Conservation (phyloP, 2,113 vertebrate genomes). For the Tychaedon coryphoeus region DNA sequence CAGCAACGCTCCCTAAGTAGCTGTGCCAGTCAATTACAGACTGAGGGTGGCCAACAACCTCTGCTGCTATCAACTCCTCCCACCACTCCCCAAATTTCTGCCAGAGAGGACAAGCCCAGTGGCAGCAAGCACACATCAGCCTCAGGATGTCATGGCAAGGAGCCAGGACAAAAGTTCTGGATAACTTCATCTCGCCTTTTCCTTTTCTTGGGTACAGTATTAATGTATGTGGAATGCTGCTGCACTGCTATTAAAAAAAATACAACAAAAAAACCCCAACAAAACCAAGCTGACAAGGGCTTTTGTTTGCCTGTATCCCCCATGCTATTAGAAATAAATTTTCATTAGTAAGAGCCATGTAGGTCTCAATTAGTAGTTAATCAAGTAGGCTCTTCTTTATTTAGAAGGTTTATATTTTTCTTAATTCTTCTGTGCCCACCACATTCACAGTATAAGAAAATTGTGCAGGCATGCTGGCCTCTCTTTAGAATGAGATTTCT, state of each 20-base stretch:
- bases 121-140: not conserved
- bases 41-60: not conserved
- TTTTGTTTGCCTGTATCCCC: not conserved
- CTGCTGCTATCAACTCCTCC: conserved; percentile 1
- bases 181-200: not conserved
- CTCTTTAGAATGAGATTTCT: not conserved
- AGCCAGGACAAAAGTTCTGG: not conserved
- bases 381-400: not conserved
- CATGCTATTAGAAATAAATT: not conserved
- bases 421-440: not conserved
- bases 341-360: not conserved
- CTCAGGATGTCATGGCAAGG: not conserved
- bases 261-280: too few relatives aligned
- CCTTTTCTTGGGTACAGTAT: not conserved
- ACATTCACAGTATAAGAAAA: not conserved
- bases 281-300: not conserved
- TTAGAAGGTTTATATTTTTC: not conserved
- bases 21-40: conserved; percentile 36
- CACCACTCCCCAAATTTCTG: conserved; percentile 38
- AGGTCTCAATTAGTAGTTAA: conserved; percentile 5
- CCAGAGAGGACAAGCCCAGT: conserved; percentile 11
- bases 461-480: not conserved
- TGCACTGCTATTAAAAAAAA: not conserved
- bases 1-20: not conserved
- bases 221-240: not conserved